Base-by-base conservation (phyloP, 1,140 invertebrate species). In the Aphaenogaster rudis region DNA sequence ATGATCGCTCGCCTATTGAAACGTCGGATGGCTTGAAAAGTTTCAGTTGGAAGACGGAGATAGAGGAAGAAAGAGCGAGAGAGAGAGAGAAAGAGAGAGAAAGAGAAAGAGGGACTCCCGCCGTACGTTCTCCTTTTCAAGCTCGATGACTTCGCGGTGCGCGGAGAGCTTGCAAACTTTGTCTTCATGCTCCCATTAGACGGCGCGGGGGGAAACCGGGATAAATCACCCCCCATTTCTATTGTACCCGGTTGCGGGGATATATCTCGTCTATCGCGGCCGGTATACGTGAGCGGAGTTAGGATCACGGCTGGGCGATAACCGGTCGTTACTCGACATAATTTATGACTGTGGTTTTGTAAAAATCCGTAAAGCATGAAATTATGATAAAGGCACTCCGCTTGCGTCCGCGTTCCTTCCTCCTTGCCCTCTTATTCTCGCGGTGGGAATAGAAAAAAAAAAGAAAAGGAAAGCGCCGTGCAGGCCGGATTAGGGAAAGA, bases 201-300 rank as follows among this genome's bases (percentile, higher is more conserved):
- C 79, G 48, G 48, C 36, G 39, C 36, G 71, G 64, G 63, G 36
- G 11, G n/a, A 54, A 42, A 72, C 67, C 78, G 59, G 80, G 76
- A 90, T 90, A 90, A 90, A 90, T 90, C 89, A 90, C 54, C 48
- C 39, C 21, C 28, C 48, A 61, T 88, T 81, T 74, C 88, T 90
- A 76, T 90, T 76, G 74, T 88, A 50, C 54, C 57, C 72, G 54
- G 57, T 77, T 61, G 59, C 61, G 11, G 21, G 39, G 45, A 74
- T 84, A 78, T 84, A 72, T 89, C 88, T 90, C 85, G 77, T 89
- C 76, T 66, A 79, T 86, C 71, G 88, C 54, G 80, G 61, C 45
- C 28, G 67, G 80, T 84, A 84, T 76, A 84, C 80, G 80, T 84
- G 80, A 84, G 69, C 69, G 42, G 80, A 61, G 80, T 84, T 78